Conservation (phyloP, 2,113 vertebrate genomes). For the Chloropsis cyanopogon region DNA sequence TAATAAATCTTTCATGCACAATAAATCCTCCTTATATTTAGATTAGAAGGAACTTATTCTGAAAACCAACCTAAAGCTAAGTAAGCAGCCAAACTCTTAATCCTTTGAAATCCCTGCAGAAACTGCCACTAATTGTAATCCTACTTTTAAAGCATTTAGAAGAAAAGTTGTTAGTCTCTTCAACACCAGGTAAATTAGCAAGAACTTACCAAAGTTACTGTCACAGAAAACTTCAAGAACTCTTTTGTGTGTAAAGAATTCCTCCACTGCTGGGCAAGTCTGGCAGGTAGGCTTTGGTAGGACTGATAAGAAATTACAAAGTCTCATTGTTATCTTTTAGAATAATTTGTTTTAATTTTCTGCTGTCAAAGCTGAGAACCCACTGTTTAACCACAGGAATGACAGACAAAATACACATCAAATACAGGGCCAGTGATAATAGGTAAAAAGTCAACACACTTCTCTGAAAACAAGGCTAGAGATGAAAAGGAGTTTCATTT, state of each 20-base stretch:
- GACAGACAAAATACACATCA: background rate
- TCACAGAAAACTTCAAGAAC: slow-evolving; percentile 80
- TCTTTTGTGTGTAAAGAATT: slow-evolving; percentile 72
- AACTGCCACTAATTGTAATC: background rate
- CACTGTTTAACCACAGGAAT: background rate
- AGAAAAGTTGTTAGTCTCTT: background rate
- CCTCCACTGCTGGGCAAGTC: slow-evolving; percentile 79
- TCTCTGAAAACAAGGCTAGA: background rate
- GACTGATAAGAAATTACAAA: slow-evolving; percentile 63
- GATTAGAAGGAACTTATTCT: background rate
- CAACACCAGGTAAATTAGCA: background rate
- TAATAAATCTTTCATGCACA: background rate
- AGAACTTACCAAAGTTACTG: slow-evolving; percentile 81
- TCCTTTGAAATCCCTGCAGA: background rate
- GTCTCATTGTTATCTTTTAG: background rate
- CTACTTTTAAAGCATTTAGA: background rate
- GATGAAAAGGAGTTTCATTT: background rate
- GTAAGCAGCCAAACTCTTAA: background rate
- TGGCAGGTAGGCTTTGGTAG: slow-evolving; percentile 84
- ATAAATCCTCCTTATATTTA: background rate
- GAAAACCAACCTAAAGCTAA: background rate
- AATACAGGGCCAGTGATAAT: background rate
- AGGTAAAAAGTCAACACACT: background rate
- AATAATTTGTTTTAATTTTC: background rate
- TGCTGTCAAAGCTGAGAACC: background rate